Evolutionary conservation across 2,888 invertebrate genomes (phyloP).

Genomic region (Erannis defoliaria): DNA sequence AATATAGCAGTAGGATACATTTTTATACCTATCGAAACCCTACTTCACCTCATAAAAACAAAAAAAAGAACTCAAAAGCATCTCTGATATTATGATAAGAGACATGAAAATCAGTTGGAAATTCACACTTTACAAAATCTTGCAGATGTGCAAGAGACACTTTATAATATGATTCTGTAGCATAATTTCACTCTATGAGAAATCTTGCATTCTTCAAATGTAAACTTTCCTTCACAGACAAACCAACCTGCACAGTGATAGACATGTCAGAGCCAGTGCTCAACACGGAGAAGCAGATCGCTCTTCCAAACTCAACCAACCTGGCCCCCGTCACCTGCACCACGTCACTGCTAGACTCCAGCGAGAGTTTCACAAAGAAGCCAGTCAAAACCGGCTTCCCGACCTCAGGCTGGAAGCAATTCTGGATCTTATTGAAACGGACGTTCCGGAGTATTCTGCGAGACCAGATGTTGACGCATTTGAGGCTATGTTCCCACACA

Average conservation of each 20-base stretch:
- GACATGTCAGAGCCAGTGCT: slow-evolving; percentile 81
- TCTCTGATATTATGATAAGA: too few species aligned
- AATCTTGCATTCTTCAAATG: background rate
- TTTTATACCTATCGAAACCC: too few species aligned
- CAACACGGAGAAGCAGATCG: slow-evolving; percentile 70
- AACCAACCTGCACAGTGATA: slow-evolving; percentile 82
- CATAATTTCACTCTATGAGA: background rate
- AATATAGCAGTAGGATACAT: too few species aligned
- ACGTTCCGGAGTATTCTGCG: slow-evolving; percentile 93
- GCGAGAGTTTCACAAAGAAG: slow-evolving; percentile 89
- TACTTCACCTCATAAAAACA: too few species aligned
- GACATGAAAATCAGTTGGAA: too few species aligned
- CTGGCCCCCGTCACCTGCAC: slow-evolving; percentile 88
- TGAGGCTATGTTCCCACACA: slow-evolving; percentile 94
- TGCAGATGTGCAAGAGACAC: too few species aligned
- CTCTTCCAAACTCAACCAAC: slow-evolving; percentile 70
- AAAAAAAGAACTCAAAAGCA: too few species aligned
- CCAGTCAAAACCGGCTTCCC: slow-evolving; percentile 91
- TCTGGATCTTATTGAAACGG: slow-evolving; percentile 94
- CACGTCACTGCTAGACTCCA: slow-evolving; percentile 90
- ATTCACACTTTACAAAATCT: too few species aligned
- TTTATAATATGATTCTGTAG: too few species aligned
- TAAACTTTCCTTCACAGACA: slow-evolving; percentile 69
- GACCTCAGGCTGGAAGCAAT: slow-evolving; percentile 93
- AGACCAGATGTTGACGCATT: slow-evolving; percentile 95